Percentiles rank a stretch among this genome's conserved stretches.
Evolutionary conservation across 2,797 vertebrate species (phyloP).

Genomic region (Ctenochaetus hawaiiensis): DNA sequence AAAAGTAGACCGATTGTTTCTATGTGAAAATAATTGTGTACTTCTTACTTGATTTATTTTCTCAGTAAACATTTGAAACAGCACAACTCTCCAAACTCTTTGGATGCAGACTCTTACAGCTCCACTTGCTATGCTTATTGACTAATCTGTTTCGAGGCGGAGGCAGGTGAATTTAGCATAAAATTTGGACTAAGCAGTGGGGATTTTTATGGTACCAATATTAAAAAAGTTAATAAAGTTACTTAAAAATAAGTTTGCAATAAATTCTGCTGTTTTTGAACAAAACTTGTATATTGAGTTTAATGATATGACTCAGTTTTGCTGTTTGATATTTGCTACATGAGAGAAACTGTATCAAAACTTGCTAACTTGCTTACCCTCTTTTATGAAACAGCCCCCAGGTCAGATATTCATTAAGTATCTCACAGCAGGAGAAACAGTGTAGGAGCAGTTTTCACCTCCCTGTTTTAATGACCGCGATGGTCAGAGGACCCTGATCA

Average conservation of each 20-base stretch:
- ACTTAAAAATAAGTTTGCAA: neutral
- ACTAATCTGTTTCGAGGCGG: neutral
- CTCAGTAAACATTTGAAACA: neutral
- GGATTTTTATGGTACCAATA: rapidly evolving
- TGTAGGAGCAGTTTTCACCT: neutral
- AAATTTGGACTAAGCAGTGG: neutral
- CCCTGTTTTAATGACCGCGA: conserved; percentile 25
- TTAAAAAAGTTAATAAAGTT: neutral
- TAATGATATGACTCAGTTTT: conserved; percentile 3
- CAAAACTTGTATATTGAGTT: neutral
- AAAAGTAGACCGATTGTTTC: neutral
- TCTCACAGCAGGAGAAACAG: conserved; percentile 32
- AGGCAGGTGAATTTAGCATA: neutral
- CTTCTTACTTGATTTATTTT: neutral
- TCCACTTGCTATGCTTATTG: neutral
- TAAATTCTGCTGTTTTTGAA: neutral
- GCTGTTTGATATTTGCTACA: neutral
- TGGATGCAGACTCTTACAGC: neutral
- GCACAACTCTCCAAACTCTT: neutral
- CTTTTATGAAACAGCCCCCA: conserved; percentile 32
- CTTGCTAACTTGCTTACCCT: conserved; percentile 15
- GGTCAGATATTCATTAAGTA: conserved; percentile 36
- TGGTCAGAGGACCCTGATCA: conserved; percentile 37
- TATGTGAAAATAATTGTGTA: neutral
- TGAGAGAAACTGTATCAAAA: conserved; percentile 15